Evolutionary conservation across 2,888 invertebrate genomes (phyloP).

Genomic region (Xylocampa areola): DNA sequence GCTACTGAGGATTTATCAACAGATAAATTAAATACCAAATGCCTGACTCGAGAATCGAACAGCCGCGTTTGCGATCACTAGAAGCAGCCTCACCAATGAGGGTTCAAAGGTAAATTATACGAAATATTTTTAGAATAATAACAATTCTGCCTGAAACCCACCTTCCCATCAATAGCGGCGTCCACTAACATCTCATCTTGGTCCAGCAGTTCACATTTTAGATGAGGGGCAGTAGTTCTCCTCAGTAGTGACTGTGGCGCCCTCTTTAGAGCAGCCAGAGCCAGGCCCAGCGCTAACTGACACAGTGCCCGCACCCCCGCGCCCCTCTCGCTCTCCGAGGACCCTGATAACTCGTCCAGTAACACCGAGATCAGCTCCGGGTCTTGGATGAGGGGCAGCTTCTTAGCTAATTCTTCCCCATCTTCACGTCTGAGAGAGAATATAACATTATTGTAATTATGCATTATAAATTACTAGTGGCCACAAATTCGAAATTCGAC

Average conservation of each 20-base stretch:
- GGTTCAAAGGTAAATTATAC: too few relatives aligned
- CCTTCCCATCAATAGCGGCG: conserved; percentile 93
- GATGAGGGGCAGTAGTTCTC: conserved; percentile 44
- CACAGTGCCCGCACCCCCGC: conserved; percentile 77
- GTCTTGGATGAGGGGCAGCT: conserved; percentile 91
- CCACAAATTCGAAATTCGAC: too few relatives aligned
- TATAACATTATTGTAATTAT: background rate
- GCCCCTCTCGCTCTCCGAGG: conserved; percentile 26
- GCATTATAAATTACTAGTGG: too few relatives aligned
- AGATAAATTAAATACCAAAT: too few relatives aligned
- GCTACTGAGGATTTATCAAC: too few relatives aligned
- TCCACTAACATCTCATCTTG: conserved; percentile 95
- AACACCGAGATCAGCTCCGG: conserved; percentile 88
- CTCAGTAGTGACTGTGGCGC: conserved; percentile 80
- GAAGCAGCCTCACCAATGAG: too few relatives aligned
- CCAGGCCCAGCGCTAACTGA: conserved; percentile 78
- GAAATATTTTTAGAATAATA: too few relatives aligned
- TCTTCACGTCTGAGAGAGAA: conserved; percentile 91
- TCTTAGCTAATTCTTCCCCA: conserved; percentile 92
- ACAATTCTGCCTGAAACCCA: too few relatives aligned
- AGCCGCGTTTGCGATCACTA: too few relatives aligned
- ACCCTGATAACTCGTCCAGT: conserved; percentile 84
- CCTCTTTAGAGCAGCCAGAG: conserved; percentile 80
- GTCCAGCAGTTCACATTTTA: conserved; percentile 86
- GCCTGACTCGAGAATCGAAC: too few relatives aligned